Conservation (phyloP, 1,140 invertebrate species). For the Episyrphus balteatus region DNA sequence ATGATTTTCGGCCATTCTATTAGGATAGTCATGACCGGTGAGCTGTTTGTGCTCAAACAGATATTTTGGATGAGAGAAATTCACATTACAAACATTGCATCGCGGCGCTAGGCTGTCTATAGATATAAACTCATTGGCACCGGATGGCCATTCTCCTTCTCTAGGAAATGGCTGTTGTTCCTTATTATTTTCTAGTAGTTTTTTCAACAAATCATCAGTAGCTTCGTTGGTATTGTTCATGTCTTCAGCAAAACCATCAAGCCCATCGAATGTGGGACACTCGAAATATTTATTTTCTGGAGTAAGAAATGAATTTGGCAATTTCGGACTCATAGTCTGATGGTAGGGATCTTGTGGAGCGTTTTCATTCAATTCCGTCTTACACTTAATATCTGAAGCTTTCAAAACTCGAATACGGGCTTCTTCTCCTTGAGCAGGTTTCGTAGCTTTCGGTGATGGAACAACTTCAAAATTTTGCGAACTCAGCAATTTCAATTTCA, state of each 20-base stretch:
- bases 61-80: not conserved
- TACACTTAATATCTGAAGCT: constrained; percentile 1
- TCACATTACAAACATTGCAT: not conserved
- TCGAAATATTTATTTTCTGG: not conserved
- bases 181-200: constrained; percentile 1
- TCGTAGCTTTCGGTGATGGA: not conserved
- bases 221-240: not conserved
- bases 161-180: not conserved
- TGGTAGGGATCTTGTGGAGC: not conserved
- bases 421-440: not conserved
- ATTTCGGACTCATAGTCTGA: not conserved
- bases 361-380: not conserved
- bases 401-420: not conserved
- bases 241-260: not conserved
- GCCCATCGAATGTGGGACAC: constrained; percentile 3
- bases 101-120: constrained; percentile 3
- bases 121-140: constrained; percentile 5
- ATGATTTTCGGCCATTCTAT: not conserved
- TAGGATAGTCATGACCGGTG: not conserved
- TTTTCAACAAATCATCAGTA: constrained; percentile 1
- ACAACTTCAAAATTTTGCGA: not conserved
- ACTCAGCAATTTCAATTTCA: constrained; percentile 1
- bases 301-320: not conserved
- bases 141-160: not conserved
- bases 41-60: constrained; percentile 2